A percentile compares a stretch with the other conserved stretches of the same genome.
Evolutionary conservation across 2,797 vertebrate genomes (phyloP).

Genomic region (Rhincodon typus): DNA sequence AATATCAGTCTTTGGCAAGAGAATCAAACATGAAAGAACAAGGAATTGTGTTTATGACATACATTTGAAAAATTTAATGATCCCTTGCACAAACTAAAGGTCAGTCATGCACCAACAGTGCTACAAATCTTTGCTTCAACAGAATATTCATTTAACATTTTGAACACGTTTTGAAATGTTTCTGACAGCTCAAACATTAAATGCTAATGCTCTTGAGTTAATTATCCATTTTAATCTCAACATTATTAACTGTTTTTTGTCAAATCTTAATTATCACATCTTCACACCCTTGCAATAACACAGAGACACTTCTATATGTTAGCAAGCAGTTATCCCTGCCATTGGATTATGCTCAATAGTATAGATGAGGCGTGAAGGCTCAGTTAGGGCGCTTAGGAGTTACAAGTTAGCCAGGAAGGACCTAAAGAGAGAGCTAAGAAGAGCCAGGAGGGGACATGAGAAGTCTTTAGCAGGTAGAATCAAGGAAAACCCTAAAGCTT

Average conservation of each 20-base stretch:
- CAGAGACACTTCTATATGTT: neutral
- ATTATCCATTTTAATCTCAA: slow-evolving; percentile 36
- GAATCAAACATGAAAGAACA: neutral
- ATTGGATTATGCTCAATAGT: neutral
- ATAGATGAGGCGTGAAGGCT: no score
- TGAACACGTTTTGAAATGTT: neutral
- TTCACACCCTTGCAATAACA: neutral
- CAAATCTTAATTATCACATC: slow-evolving; percentile 31
- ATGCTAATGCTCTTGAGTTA: neutral
- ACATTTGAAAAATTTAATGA: neutral
- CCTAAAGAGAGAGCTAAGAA: no score
- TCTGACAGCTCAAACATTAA: neutral
- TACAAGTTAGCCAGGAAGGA: no score
- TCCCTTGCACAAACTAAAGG: neutral
- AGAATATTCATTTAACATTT: slow-evolving; percentile 8
- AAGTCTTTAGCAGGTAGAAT: no score
- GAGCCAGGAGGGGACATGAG: no score
- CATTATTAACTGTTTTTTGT: neutral
- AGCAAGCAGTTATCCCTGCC: neutral
- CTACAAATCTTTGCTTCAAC: neutral
- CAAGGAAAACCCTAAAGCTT: no score
- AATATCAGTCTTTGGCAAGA: neutral
- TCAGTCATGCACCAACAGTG: neutral
- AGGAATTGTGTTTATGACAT: neutral
- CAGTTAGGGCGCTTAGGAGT: no score